phyloP scores from a whole-genome alignment of 2,113 vertebrate species.

The Neoarius graeffei region DNA sequence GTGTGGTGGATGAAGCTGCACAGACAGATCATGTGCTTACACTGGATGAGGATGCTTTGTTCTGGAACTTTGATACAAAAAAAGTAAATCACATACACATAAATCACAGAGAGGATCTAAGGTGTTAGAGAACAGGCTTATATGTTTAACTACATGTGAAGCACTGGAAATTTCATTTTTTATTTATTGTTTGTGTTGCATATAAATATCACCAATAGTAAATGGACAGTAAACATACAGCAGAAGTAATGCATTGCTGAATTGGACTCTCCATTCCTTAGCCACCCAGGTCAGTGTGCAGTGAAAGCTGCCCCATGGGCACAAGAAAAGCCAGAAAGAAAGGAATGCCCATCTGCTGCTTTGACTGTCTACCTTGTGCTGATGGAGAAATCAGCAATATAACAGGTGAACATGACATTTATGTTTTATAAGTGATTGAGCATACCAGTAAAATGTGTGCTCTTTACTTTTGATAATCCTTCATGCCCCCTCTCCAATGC shows the following conservation, averaged over 20 bases:
- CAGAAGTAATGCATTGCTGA: neutral
- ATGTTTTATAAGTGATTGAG: neutral
- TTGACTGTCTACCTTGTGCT: conserved; percentile 77
- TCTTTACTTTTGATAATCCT: neutral
- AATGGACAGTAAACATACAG: neutral
- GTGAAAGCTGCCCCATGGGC: conserved; percentile 71
- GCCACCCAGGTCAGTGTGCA: conserved; percentile 72
- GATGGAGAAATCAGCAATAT: conserved; percentile 71
- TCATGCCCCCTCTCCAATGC: neutral
- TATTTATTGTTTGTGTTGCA: neutral
- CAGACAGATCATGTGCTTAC: conserved; percentile 56
- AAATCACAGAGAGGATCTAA: neutral
- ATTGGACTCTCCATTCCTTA: conserved; percentile 30
- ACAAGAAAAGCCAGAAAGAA: conserved; percentile 69
- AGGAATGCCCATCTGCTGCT: conserved; percentile 74
- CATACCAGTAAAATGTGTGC: neutral
- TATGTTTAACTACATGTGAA: neutral
- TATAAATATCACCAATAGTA: neutral
- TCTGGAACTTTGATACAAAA: conserved; percentile 63
- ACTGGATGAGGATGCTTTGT: conserved; percentile 63
- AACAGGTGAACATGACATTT: conserved; percentile 60
- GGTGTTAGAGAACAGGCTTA: neutral
- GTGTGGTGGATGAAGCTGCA: conserved; percentile 60
- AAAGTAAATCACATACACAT: conserved; percentile 43
- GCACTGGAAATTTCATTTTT: neutral